Conservation (phyloP, 2,888 invertebrate species). For the Scotopteryx bipunctaria region DNA sequence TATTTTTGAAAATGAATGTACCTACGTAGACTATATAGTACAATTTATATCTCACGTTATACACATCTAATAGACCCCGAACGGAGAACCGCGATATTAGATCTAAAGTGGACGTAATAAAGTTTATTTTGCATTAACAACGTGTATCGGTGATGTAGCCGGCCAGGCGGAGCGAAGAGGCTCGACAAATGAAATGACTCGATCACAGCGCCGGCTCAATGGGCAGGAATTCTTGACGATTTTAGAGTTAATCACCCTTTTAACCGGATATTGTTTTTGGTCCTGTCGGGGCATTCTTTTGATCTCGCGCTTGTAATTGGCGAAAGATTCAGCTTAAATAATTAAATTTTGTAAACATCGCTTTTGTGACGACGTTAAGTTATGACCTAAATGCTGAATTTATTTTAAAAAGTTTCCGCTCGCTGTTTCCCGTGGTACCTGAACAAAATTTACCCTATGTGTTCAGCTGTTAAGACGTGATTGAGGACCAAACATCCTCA, state of each 20-base stretch:
- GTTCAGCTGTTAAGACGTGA: no score
- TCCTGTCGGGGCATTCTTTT: conserved; percentile 28
- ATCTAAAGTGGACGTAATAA: neutral
- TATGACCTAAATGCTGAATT: no score
- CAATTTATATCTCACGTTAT: no score
- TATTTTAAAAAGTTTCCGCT: no score
- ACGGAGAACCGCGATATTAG: neutral
- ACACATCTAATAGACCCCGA: no score
- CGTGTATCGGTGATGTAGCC: neutral
- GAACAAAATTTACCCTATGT: no score
- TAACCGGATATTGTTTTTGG: conserved; percentile 35
- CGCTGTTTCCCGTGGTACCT: no score
- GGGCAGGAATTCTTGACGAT: conserved; percentile 32
- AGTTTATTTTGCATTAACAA: conserved; percentile 6
- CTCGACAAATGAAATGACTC: conserved; percentile 27
- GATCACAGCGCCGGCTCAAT: conserved; percentile 29
- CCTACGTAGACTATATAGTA: no score
- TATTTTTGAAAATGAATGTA: no score
- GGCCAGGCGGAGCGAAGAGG: conserved; percentile 14
- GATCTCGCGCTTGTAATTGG: conserved; percentile 23
- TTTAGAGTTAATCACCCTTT: conserved; percentile 35
- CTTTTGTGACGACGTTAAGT: no score
- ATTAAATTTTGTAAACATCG: neutral
- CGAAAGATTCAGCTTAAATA: conserved; percentile 12
- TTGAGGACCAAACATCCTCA: no score